Evolutionary conservation across 2,797 vertebrate species (phyloP).

Genomic region (Coregonus suidteri): DNA sequence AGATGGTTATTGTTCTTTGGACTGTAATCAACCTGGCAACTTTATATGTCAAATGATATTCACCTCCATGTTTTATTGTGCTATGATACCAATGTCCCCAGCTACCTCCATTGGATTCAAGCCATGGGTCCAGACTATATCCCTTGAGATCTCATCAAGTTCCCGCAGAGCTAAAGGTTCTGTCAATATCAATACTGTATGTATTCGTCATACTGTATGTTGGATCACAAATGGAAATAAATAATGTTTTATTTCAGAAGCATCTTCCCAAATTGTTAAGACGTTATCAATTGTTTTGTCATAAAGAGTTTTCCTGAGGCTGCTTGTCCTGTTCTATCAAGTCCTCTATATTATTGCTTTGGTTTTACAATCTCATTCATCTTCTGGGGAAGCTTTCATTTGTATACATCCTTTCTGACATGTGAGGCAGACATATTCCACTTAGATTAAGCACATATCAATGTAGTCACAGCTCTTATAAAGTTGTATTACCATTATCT

Average conservation of each 20-base stretch:
- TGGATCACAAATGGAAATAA: not conserved
- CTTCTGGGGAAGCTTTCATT: constrained; percentile 53
- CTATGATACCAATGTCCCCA: not conserved
- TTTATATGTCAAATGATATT: not conserved
- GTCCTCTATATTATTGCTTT: constrained; percentile 41
- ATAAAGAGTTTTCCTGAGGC: constrained; percentile 34
- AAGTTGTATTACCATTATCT: not conserved
- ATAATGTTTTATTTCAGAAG: not conserved
- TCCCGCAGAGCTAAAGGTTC: not conserved
- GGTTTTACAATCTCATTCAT: constrained; percentile 54
- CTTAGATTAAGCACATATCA: not conserved
- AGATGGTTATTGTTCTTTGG: not conserved
- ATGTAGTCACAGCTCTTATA: not conserved
- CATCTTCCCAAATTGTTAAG: not conserved
- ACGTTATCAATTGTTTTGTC: not conserved
- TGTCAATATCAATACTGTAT: no score
- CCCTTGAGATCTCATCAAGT: not conserved
- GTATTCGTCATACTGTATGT: no score
- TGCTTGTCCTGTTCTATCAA: constrained; percentile 31
- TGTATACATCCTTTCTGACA: constrained; percentile 41
- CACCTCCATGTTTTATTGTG: not conserved
- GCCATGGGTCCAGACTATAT: not conserved
- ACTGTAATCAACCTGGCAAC: not conserved
- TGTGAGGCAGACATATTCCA: no score
- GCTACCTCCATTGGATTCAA: not conserved